A percentile compares a stretch with the other conserved stretches of the same genome.
Conservation (phyloP, 92 coral and sea anemone genomes). For the Plumapathes pennacea region DNA sequence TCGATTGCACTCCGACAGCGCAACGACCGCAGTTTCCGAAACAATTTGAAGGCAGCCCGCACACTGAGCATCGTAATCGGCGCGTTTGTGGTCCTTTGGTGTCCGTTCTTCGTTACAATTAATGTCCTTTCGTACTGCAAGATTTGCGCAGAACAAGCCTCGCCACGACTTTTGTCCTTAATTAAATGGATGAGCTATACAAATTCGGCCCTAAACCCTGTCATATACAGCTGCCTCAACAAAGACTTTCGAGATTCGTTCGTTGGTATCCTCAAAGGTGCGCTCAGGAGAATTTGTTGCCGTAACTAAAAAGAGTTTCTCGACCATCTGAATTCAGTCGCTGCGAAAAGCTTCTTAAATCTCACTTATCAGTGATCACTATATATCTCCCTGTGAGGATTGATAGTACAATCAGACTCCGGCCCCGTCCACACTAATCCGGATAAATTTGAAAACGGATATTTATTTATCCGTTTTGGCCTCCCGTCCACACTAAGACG, state of each 20-base stretch:
- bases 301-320: neutral
- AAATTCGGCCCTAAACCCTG: slow-evolving; percentile 74
- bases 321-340: too few species aligned
- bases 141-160: neutral
- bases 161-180: slow-evolving; percentile 4
- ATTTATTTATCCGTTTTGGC: too few species aligned
- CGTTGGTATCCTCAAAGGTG: slow-evolving; percentile 23
- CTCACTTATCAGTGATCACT: too few species aligned
- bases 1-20: slow-evolving; percentile 25
- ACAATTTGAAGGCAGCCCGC: slow-evolving; percentile 78
- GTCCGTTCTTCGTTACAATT: slow-evolving; percentile 59
- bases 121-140: slow-evolving; percentile 26
- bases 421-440: too few species aligned
- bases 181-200: slow-evolving; percentile 68
- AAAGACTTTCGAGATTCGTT: slow-evolving; percentile 61
- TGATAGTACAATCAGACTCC: too few species aligned
- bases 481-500: too few species aligned
- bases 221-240: slow-evolving; percentile 75
- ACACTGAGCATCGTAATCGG: slow-evolving; percentile 81
- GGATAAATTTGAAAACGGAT: too few species aligned
- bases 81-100: slow-evolving; percentile 62
- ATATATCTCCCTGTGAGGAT: too few species aligned
- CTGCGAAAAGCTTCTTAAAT: too few species aligned
- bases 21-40: slow-evolving; percentile 37
- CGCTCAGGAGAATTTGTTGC: neutral